Conservation (phyloP, 2,113 vertebrate genomes). For the Falco punctatus region DNA sequence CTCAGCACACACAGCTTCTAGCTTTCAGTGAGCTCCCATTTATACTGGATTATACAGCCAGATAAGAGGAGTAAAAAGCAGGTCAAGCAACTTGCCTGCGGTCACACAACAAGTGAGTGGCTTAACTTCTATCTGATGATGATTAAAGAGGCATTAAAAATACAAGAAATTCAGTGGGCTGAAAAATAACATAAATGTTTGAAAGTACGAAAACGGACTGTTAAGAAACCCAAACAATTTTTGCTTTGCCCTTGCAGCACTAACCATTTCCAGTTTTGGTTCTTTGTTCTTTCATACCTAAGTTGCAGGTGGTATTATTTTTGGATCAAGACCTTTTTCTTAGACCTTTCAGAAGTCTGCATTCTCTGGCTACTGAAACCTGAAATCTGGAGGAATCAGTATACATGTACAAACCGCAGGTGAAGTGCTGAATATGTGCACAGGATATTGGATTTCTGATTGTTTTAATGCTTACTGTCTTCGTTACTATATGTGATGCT, state of each 20-base stretch:
- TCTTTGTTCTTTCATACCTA: neutral
- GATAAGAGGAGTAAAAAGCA: conserved; percentile 40
- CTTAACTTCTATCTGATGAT: conserved; percentile 4
- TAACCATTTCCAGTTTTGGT: neutral
- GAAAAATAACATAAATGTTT: neutral
- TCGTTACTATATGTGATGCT: neutral
- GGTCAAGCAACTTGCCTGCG: conserved; percentile 41
- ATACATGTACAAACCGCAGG: neutral
- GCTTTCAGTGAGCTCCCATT: neutral
- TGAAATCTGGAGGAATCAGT: neutral
- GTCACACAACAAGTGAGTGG: conserved; percentile 25
- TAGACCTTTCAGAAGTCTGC: neutral
- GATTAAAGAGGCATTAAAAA: conserved; percentile 18
- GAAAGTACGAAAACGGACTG: neutral
- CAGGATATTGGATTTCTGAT: neutral
- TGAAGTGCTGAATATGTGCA: neutral
- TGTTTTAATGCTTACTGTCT: neutral
- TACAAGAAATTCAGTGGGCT: neutral
- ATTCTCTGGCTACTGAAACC: neutral
- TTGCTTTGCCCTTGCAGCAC: neutral
- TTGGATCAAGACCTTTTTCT: neutral
- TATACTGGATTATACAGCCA: conserved; percentile 23
- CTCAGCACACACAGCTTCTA: neutral
- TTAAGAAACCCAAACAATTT: neutral
- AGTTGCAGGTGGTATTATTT: neutral